These are phyloP conservation scores for Sinocyclocheilus anophthalmus DNA, from an alignment of 2,113 vertebrate genomes.

Conservation along the genomic window DNA sequence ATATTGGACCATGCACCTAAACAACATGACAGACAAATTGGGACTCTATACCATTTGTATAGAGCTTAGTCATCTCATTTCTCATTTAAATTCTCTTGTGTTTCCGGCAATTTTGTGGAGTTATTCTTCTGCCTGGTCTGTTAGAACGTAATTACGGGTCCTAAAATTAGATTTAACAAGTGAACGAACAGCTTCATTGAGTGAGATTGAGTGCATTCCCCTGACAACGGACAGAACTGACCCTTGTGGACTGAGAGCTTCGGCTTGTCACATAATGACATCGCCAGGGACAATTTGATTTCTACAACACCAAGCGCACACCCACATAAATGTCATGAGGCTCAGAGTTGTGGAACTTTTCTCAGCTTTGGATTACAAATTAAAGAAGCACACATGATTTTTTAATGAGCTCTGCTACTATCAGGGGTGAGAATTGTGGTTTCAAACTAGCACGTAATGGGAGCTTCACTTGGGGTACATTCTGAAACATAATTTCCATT, in stretches of 20 bases:
- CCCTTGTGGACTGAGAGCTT: constrained; percentile 37
- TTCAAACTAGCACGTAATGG: constrained; percentile 26
- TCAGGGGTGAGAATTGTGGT: constrained; percentile 21
- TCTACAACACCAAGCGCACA: constrained; percentile 6
- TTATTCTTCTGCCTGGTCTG: constrained; percentile 25
- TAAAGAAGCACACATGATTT: constrained; percentile 45
- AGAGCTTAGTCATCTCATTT: neutral
- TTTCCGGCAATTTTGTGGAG: constrained; percentile 30
- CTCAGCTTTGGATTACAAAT: constrained; percentile 35
- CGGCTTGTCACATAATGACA: constrained; percentile 40
- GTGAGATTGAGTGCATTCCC: constrained; percentile 25
- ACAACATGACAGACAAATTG: constrained; percentile 8
- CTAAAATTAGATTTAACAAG: constrained; percentile 43
- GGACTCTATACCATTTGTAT: neutral
- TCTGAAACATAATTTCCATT: constrained; percentile 33
- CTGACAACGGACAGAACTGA: constrained; percentile 12
- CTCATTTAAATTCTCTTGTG: neutral
- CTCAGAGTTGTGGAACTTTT: constrained; percentile 38
- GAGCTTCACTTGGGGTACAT: constrained; percentile 17
- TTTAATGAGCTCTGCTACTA: constrained; percentile 45
- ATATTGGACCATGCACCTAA: neutral
- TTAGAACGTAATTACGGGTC: constrained; percentile 38
- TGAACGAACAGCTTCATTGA: constrained; percentile 45
- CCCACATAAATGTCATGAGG: constrained; percentile 41
- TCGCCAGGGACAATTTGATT: constrained; percentile 36